These are phyloP conservation scores for Mionectes macconnelli DNA, from an alignment of 2,113 vertebrate species.

Conservation along the genomic window DNA sequence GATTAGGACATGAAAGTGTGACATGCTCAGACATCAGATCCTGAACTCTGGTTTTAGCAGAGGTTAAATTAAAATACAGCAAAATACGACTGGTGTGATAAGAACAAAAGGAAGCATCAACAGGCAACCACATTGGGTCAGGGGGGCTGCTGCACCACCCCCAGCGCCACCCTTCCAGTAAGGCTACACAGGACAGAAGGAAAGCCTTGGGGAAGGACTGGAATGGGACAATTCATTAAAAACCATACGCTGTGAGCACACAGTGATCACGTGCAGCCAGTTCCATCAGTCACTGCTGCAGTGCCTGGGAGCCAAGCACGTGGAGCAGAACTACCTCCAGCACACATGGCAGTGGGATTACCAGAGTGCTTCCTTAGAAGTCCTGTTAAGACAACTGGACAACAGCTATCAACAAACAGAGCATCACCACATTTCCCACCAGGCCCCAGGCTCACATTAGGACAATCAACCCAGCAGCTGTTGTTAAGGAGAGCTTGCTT, in stretches of 20 bases:
- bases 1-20: not conserved
- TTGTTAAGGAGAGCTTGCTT: not conserved
- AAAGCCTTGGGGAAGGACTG: not conserved
- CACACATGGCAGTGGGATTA: not conserved
- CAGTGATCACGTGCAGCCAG: accelerated
- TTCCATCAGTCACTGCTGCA: not conserved
- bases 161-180: not conserved
- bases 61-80: not conserved
- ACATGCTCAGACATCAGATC: not conserved
- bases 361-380: not conserved
- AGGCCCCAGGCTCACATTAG: not conserved
- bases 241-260: not conserved
- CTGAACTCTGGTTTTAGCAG: not conserved
- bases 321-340: not conserved
- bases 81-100: not conserved
- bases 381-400: not conserved
- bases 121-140: not conserved
- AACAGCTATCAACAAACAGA: not conserved
- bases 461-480: not conserved
- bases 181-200: not conserved
- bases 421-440: not conserved
- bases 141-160: not conserved
- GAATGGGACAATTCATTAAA: not conserved
- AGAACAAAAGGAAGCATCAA: not conserved
- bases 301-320: not conserved